phyloP scores from a whole-genome alignment of 2,888 invertebrate genomes.

The Leucozona laternaria region DNA sequence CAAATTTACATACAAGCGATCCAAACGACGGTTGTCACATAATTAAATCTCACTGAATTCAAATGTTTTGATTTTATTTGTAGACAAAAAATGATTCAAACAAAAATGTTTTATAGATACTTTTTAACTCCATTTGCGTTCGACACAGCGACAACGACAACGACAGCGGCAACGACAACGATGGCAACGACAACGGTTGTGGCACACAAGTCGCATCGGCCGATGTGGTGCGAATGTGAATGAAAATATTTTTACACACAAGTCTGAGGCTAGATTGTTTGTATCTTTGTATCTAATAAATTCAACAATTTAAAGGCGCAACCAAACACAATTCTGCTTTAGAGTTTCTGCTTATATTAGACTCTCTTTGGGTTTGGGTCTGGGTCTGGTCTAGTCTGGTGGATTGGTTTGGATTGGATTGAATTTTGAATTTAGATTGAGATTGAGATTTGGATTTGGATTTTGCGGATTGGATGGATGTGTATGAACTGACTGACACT shows the following conservation, averaged over 20 bases:
- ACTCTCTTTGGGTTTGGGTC: neutral
- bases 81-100: constrained; percentile 32
- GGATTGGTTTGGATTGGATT: constrained; percentile 8
- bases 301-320: constrained; percentile 26
- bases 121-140: constrained; percentile 17
- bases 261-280: constrained; percentile 15
- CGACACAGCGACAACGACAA: neutral
- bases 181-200: constrained; percentile 7
- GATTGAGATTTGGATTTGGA: neutral
- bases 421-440: neutral
- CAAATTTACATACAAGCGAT: constrained; percentile 64
- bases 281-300: constrained; percentile 37
- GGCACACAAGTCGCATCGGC: constrained; percentile 36
- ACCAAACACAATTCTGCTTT: constrained; percentile 3
- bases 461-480: constrained; percentile 2
- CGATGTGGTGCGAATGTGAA: constrained; percentile 42
- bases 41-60: constrained; percentile 70
- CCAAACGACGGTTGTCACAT: constrained; percentile 72
- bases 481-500: constrained; percentile 28
- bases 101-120: constrained; percentile 11
- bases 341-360: neutral
- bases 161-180: neutral
- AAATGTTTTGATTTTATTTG: constrained; percentile 70
- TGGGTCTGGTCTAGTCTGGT: neutral
- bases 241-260: constrained; percentile 37